Conservation (phyloP, 2,888 invertebrate species). For the Physocephala rufipes region DNA sequence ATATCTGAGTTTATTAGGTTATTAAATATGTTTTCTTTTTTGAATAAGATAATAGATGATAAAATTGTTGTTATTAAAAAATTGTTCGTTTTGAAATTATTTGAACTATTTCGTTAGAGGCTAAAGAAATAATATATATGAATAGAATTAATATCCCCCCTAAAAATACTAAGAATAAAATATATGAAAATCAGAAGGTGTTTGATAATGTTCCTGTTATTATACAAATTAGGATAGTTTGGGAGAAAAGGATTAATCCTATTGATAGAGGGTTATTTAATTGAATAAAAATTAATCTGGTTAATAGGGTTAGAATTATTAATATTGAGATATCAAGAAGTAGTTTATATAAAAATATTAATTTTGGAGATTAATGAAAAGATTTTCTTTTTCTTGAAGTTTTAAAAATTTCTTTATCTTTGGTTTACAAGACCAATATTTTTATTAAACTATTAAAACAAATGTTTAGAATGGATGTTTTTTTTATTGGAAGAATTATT, state of each 20-base stretch:
- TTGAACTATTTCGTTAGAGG: conserved; percentile 71
- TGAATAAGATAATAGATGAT: not conserved
- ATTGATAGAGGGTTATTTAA: conserved; percentile 69
- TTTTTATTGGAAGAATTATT: conserved; percentile 52
- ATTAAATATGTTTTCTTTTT: not conserved
- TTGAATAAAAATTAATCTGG: conserved; percentile 64
- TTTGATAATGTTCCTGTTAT: conserved; percentile 66
- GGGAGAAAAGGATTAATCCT: conserved; percentile 68
- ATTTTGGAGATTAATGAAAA: conserved; percentile 76
- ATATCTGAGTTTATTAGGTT: no score
- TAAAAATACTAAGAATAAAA: conserved; percentile 72
- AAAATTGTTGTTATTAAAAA: conserved; percentile 55
- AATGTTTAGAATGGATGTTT: conserved; percentile 60
- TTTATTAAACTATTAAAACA: conserved; percentile 74
- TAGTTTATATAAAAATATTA: conserved; percentile 76
- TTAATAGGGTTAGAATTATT: conserved; percentile 48
- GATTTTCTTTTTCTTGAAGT: conserved; percentile 70
- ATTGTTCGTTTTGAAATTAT: conserved; percentile 51
- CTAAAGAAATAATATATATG: conserved; percentile 73
- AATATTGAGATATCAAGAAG: conserved; percentile 65
- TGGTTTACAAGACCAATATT: conserved; percentile 77
- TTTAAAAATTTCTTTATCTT: conserved; percentile 70
- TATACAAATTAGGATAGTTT: conserved; percentile 68
- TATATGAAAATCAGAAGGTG: conserved; percentile 71
- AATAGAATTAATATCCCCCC: conserved; percentile 74